These are phyloP conservation scores for Helarctos malayanus DNA, from an alignment of 2,797 vertebrate genomes.

Conservation along the genomic window DNA sequence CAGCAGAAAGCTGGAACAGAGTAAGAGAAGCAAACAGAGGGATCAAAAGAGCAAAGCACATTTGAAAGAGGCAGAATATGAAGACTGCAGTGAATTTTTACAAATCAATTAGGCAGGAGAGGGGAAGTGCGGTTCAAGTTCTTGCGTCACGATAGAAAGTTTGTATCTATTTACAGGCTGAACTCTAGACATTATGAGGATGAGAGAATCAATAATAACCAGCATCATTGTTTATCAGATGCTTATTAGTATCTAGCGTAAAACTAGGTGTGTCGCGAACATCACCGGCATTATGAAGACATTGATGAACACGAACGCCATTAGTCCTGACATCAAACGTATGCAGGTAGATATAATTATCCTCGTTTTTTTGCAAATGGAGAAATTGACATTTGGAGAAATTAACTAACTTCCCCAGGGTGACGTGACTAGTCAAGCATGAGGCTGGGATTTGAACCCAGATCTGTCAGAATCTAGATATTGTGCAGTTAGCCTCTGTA, in stretches of 20 bases:
- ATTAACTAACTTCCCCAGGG: not conserved
- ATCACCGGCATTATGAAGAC: not conserved
- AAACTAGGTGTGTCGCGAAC: not conserved
- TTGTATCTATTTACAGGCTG: conserved; percentile 1
- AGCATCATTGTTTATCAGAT: not conserved
- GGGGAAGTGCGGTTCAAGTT: not conserved
- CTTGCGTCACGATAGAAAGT: not conserved
- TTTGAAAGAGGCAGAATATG: not conserved
- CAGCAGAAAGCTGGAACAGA: not conserved
- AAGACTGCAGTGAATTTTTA: not conserved
- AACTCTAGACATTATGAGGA: not conserved
- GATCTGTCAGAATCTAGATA: not conserved
- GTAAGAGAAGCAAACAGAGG: not conserved
- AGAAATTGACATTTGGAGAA: not conserved
- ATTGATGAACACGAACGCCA: not conserved
- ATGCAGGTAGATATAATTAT: not conserved
- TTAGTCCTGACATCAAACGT: not conserved
- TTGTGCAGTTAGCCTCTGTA: not conserved
- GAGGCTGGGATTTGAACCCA: not conserved
- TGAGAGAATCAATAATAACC: not conserved
- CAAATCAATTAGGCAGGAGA: not conserved
- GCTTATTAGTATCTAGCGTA: not conserved
- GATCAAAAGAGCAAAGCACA: not conserved
- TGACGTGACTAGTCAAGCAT: not conserved
- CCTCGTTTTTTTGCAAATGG: not conserved